Evolutionary conservation across 1,140 invertebrate species (phyloP), one percentile per base, ranked within the genome.

Genomic region (Drosophila ambigua): DNA sequence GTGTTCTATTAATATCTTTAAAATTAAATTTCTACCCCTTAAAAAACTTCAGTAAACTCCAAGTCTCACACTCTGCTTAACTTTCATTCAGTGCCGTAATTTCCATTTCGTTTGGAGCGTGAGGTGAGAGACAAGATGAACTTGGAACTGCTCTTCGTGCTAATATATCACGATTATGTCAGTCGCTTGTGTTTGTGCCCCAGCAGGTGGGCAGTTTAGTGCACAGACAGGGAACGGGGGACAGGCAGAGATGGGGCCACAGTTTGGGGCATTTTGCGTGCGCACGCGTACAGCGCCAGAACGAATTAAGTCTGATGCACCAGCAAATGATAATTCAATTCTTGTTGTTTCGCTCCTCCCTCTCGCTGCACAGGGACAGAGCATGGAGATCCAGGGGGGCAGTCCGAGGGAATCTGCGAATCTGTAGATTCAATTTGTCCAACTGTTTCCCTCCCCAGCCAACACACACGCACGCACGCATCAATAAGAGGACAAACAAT

Each of bases 141-240:
- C 44, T 68, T 46, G 65, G 63, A 67, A 57, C 44, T 69, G 63
- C 24, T 15, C 45, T 85, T 76, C 83, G 84, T 89, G 84, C 50
- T 77, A 83, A 89, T 89, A 89, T 83, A 75, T 89, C 79, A 89
- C 77, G 84, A 88, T 88, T 88, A 89, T 89, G 84, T 89, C 83
- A 88, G 79, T 72, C 67, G 80, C 55, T 73, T 84, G 81, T 84
- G 80, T 84, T 84, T 77, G 62, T 58, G 75, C 8, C 84, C 60
- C 79, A 79, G 80, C 81, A 57, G 83, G 80, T 49, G 76, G 64
- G 60, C 63, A 45, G 31, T 43, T 65, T 49, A 24, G 9, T n/a
- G 13, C 67, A 39, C 15, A 13, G 45, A 26, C 5, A 20, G n/a
- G 6, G 5, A 16, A 20, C 28, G 23, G 44, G 48, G 35, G 15